Evolutionary conservation across 2,888 invertebrate genomes (phyloP), one percentile per base, ranked within the genome.

Genomic region (Tolmerus cingulatus): DNA sequence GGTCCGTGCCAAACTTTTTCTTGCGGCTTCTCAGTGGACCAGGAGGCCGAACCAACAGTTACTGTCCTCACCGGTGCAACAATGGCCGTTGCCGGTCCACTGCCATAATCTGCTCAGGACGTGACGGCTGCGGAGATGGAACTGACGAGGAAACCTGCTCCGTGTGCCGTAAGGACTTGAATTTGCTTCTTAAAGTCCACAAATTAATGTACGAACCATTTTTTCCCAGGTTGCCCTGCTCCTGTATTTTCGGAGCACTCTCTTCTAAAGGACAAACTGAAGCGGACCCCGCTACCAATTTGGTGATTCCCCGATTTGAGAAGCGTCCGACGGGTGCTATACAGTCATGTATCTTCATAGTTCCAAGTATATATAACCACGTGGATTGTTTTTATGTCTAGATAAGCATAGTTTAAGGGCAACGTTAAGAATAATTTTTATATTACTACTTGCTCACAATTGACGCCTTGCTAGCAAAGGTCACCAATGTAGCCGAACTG

Each of bases 41-140:
- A 7, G 87, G 88, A 43, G 87, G 87, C 4, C 89, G 88, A 74
- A 89, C 89, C 86, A 89, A 89, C 86, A 91, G 91, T 57, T 93
- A 93, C 86, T 98, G 97, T 91, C 97, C 97, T 57, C 95, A 97
- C 91, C 94, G 96, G 51, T 98, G 98, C 92, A 95, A 95, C 88
- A 98, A 98, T 92, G 97, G 97, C 1, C 94, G 97, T 87, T 98
- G 98, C 92, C 94, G 98, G 87, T 97, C 97, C 81, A 96, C 97
- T 87, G 97, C 98, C 0, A 97, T 98, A 88, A 95, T 97, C 3
- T 98, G 98, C 92, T 97, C 97, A 16, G 98, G 98, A 37, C 94
- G 96, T 66, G 97, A 98, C 92, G 98, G 98, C 27, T 98, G 98
- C 91, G 98, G 98, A 8, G 98, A 98, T 93, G 96, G 96, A 90